phyloP scores from a whole-genome alignment of 2,888 invertebrate genomes.

The Calameuta idolon region DNA sequence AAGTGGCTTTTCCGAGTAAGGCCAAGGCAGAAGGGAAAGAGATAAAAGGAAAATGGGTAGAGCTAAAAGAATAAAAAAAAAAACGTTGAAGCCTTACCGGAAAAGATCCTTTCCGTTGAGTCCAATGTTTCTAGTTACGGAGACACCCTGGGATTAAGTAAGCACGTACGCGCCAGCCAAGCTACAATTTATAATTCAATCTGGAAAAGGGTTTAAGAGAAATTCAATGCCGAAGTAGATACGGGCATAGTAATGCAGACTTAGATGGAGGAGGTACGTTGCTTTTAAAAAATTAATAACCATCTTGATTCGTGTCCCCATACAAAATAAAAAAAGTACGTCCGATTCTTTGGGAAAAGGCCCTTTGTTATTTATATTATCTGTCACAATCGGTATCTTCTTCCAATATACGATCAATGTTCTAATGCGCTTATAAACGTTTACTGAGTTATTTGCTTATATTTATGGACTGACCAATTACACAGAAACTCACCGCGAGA shows the following conservation, averaged over 20 bases:
- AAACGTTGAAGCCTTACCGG: slow-evolving; percentile 9
- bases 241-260: not conserved
- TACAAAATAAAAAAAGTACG: not conserved
- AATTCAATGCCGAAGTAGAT: too few relatives aligned
- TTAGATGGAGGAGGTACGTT: not conserved
- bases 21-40: not conserved
- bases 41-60: slow-evolving; percentile 14
- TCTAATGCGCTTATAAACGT: not conserved
- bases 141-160: not conserved
- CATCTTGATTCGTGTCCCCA: not conserved
- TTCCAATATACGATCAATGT: not conserved
- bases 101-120: not conserved
- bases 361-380: not conserved
- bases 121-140: not conserved
- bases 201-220: not conserved
- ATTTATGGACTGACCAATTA: not conserved
- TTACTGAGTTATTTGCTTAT: not conserved
- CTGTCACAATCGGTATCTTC: not conserved
- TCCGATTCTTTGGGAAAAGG: not conserved
- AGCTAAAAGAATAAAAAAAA: slow-evolving; percentile 17
- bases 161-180: not conserved
- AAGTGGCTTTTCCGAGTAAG: not conserved
- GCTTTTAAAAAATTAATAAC: not conserved
- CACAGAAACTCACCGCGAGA: not conserved
- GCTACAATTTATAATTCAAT: not conserved